Evolutionary conservation across 2,113 vertebrate species (phyloP), one percentile per base, ranked within the genome.

Genomic region (Petroica traversi): DNA sequence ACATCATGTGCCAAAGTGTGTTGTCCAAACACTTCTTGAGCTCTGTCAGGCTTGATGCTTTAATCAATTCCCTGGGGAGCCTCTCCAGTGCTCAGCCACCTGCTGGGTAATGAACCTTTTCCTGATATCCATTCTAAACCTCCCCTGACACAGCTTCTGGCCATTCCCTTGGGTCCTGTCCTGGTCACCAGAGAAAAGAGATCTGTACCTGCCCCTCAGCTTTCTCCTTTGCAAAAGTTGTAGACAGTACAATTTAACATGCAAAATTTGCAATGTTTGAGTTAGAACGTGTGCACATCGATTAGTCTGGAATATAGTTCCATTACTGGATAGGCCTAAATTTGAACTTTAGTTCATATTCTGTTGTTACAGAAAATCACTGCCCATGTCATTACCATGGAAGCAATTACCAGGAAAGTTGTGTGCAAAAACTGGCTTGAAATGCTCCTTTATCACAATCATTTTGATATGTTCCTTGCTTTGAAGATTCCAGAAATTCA

Each of bases 1-100:
- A 55, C 25, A 41, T 6, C 41, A 6, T 15, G 2, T 48, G 3
- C 11, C 13, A 0, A 0, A 63, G 29, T 54, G 5, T 6, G 4
- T 9, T 55, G 40, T 71, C 17, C 34, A 71, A 78, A 31, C 1
- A 0, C 7, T 29, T 16, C 19, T 25, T 25, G n/a, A 71, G 8
- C 13, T 54, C 15, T 62, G 19, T 34, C 52, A 67, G 36, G 17
- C 23, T 26, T 54, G 48, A 3, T 48, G 12, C 46, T 12, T 0
- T 33, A 34, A 20, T 16, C 19, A 34, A 1, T 54, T 6, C n/a
- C 16, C 16, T 78, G 48, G 6, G 16, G 19, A 78, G 1, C 5
- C 16, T 55, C 19, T 4, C 19, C 57, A 41, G 57, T 8, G 20
- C 8, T 4, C 57, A 41, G 0, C 2, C 13, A 55, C 7, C 3